Percentiles rank a stretch among this genome's conserved stretches.
phyloP scores from a whole-genome alignment of 2,797 vertebrate species.

The Pseudomugil gertrudae region DNA sequence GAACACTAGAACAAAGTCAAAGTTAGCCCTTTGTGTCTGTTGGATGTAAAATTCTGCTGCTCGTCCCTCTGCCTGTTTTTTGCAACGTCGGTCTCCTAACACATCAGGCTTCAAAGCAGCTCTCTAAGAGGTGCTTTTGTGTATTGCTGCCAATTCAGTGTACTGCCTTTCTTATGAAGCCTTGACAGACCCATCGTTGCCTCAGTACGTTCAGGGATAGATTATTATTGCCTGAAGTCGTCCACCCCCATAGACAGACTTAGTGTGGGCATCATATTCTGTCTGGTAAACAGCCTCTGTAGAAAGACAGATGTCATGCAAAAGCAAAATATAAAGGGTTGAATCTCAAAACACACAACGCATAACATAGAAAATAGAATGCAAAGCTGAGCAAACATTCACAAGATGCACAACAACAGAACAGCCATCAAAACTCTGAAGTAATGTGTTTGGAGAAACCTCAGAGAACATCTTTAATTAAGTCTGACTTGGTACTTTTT shows the following conservation, averaged over 20 bases:
- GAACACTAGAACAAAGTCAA: conserved; percentile 62
- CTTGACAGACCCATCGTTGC: conserved; percentile 68
- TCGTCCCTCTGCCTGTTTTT: conserved; percentile 61
- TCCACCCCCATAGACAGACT: conserved; percentile 69
- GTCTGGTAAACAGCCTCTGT: conserved; percentile 72
- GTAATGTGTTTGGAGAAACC: conserved; percentile 44
- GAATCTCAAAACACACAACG: conserved; percentile 58
- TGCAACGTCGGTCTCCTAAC: conserved; percentile 59
- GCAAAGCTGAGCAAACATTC: conserved; percentile 54
- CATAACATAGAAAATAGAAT: conserved; percentile 50
- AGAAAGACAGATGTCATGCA: conserved; percentile 74
- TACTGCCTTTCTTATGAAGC: conserved; percentile 48
- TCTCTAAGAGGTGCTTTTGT: conserved; percentile 67
- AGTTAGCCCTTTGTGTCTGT: conserved; percentile 68
- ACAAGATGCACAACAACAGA: conserved; percentile 40
- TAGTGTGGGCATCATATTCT: conserved; percentile 68
- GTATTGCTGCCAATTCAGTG: conserved; percentile 65
- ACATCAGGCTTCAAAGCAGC: conserved; percentile 70
- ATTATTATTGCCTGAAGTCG: conserved; percentile 75
- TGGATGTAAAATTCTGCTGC: conserved; percentile 66
- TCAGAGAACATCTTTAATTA: conserved; percentile 48
- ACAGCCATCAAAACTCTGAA: conserved; percentile 47
- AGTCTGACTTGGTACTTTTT: conserved; percentile 28
- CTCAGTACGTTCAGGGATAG: conserved; percentile 74
- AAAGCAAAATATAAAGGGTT: conserved; percentile 55